Conservation (phyloP, 2,113 vertebrate species). For the Scomber japonicus region DNA sequence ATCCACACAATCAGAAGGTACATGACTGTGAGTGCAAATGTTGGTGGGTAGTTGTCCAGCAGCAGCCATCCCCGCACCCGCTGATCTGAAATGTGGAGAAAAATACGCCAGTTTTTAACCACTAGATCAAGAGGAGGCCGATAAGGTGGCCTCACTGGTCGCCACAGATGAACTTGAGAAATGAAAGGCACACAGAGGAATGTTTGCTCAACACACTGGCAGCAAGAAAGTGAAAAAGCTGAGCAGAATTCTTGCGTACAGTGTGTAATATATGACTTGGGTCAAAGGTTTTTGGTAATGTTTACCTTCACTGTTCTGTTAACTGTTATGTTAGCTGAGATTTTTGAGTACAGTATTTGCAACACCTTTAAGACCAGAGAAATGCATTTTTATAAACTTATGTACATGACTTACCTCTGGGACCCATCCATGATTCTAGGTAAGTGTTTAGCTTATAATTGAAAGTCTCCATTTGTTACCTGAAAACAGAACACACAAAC, state of each 20-base stretch:
- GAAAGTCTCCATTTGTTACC: conserved; percentile 91
- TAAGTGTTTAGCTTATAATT: conserved; percentile 92
- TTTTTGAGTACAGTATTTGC: background rate
- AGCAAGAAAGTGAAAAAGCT: conserved; percentile 14
- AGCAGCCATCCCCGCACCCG: conserved; percentile 95
- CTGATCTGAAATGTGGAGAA: conserved; percentile 86
- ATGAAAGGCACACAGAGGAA: background rate
- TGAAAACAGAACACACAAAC: conserved; percentile 72
- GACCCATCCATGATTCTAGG: conserved; percentile 92
- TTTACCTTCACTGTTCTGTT: background rate
- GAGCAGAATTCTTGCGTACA: background rate
- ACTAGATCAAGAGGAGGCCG: background rate
- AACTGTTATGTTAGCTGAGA: background rate
- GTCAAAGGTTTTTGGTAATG: conserved; percentile 21
- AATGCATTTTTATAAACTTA: background rate
- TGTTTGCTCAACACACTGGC: conserved; percentile 38
- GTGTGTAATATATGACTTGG: background rate
- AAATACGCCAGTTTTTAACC: conserved; percentile 20
- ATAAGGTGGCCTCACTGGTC: background rate
- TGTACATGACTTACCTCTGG: conserved; percentile 88
- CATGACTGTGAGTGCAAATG: conserved; percentile 89
- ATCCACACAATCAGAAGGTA: conserved; percentile 96
- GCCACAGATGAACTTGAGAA: background rate
- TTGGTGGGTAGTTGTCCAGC: conserved; percentile 93
- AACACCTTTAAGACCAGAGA: background rate